These are phyloP conservation scores for Stegodyphus dumicola DNA, from an alignment of 1,140 invertebrate species.

Conservation along the genomic window DNA sequence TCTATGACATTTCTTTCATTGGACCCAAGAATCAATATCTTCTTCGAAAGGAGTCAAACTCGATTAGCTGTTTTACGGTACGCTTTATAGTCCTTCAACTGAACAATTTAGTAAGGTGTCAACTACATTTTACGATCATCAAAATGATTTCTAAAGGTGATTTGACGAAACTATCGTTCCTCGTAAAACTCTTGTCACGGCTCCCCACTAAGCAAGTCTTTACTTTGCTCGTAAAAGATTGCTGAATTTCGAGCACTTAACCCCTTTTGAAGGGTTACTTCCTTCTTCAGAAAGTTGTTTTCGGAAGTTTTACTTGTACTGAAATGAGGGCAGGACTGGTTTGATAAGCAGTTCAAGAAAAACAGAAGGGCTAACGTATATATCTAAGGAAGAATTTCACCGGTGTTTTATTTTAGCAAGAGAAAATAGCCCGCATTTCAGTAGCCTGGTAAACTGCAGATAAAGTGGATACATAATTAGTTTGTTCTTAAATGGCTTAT, in stretches of 20 bases:
- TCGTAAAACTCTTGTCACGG: conserved; percentile 23
- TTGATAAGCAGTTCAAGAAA: too few species aligned
- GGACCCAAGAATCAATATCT: not conserved
- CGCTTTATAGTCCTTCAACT: conserved; percentile 14
- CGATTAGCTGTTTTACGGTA: conserved; percentile 36
- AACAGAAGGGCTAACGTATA: too few species aligned
- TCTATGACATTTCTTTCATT: conserved; percentile 7
- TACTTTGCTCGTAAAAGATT: not conserved
- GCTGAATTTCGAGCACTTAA: not conserved
- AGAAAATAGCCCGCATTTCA: too few species aligned
- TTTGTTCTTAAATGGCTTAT: too few species aligned
- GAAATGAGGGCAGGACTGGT: not conserved
- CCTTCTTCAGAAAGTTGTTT: not conserved
- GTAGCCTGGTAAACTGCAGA: too few species aligned
- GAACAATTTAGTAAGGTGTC: not conserved
- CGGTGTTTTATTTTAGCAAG: too few species aligned
- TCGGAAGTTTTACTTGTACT: not conserved
- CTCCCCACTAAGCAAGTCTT: not conserved
- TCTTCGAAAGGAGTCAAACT: not conserved
- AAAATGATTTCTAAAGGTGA: not conserved
- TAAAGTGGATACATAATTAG: too few species aligned
- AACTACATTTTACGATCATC: conserved; percentile 19
- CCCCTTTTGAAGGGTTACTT: not conserved
- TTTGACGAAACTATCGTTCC: conserved; percentile 16
- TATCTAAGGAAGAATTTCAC: too few species aligned